These are phyloP conservation scores for Chrysomela aeneicollis DNA, from an alignment of 2,888 invertebrate species.

Conservation along the genomic window DNA sequence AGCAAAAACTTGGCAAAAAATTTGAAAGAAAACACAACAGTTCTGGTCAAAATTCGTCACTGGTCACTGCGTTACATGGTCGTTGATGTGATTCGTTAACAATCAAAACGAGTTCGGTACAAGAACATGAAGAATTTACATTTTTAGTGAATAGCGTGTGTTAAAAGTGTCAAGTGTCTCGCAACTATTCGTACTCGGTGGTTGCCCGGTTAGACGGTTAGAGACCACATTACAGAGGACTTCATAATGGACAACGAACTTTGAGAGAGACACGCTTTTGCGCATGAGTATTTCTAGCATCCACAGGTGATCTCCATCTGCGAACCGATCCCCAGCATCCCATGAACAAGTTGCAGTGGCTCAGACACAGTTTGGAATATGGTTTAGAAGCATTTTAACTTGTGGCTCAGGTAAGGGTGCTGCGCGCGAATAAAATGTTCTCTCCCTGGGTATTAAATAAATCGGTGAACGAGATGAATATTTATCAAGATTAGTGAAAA, in stretches of 20 bases:
- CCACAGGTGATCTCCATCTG: constrained; percentile 48
- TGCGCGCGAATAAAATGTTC: no score
- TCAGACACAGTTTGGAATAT: no score
- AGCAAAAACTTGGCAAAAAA: constrained; percentile 32
- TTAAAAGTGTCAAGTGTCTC: constrained; percentile 36
- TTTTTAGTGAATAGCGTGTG: constrained; percentile 32
- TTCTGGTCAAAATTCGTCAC: constrained; percentile 26
- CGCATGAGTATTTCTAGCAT: constrained; percentile 43
- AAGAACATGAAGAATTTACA: constrained; percentile 30
- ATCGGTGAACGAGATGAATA: no score
- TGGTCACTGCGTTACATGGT: constrained; percentile 28
- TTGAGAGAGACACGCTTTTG: constrained; percentile 33
- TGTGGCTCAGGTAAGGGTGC: constrained; percentile 34
- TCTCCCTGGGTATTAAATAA: no score
- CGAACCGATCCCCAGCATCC: constrained; percentile 24
- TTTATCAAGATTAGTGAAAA: no score
- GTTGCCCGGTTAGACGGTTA: constrained; percentile 19
- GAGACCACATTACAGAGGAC: constrained; percentile 28
- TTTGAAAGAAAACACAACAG: constrained; percentile 28
- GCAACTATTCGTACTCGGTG: constrained; percentile 32
- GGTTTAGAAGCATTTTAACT: no score
- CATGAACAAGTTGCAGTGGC: constrained; percentile 30
- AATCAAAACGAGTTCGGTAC: constrained; percentile 27
- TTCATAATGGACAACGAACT: constrained; percentile 39
- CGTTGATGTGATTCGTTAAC: constrained; percentile 22